Evolutionary conservation across 1,140 invertebrate genomes (phyloP).

Genomic region (Metaphire vulgaris): DNA sequence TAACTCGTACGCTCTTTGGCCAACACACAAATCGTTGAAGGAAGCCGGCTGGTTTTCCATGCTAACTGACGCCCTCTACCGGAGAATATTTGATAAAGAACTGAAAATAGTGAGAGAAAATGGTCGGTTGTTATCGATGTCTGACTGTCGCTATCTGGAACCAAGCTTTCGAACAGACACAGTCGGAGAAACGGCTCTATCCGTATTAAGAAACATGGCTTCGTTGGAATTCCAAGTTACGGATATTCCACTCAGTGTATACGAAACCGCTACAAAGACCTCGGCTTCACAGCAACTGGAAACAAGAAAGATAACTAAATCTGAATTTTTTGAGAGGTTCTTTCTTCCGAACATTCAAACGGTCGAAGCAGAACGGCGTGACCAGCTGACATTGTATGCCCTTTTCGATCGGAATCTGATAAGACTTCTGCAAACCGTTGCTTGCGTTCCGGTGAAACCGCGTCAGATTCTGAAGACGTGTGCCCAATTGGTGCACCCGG

Average conservation of each 20-base stretch:
- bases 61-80: neutral
- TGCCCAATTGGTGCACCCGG: constrained; percentile 22
- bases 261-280: neutral
- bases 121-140: neutral
- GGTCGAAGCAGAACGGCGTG: neutral
- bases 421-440: constrained; percentile 21
- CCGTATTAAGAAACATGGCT: neutral
- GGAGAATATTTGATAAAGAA: neutral
- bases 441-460: constrained; percentile 30
- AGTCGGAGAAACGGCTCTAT: neutral
- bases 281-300: neutral
- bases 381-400: neutral
- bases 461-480: constrained; percentile 9
- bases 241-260: neutral
- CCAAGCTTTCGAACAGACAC: neutral
- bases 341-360: constrained; percentile 15
- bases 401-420: constrained; percentile 11
- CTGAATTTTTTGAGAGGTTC: constrained; percentile 6
- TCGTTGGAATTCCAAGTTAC: neutral
- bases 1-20: neutral
- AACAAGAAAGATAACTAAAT: neutral
- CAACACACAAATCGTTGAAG: neutral
- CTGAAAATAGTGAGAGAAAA: neutral
- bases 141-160: neutral
- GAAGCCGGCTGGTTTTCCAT: neutral